Evolutionary conservation across 2,113 vertebrate genomes (phyloP), one percentile per base, ranked within the genome.

Genomic region (Petrocephalus zakoni): DNA sequence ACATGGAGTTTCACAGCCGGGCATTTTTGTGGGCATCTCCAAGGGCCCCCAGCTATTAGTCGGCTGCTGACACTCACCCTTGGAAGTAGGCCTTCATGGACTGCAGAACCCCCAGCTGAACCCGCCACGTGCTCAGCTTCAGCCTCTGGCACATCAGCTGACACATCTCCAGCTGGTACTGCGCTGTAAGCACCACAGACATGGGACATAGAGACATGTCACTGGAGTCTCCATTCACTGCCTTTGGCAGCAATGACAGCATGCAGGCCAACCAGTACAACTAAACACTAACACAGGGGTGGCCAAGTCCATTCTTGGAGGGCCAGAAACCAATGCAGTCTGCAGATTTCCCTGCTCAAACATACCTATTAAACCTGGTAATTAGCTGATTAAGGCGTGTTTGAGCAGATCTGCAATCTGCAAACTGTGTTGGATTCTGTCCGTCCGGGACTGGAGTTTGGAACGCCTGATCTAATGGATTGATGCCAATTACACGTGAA

Each of bases 81-180:
- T 97, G 94, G 93, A 97, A 98, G 93, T 96, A 99, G 9, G 95
- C 94, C 90, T 97, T 99, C 98, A 99, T 98, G 75, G 96, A 95
- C 90, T 98, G 97, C 0, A 99, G 94, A 25, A 97, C 97, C 47
- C 93, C 96, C 0, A 99, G 94, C 93, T 99, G 98, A 13, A 99
- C 97, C 85, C 97, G 98, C 98, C 98, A 99, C 0, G 97, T 99
- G 94, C 98, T 98, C 84, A 97, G 96, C 89, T 97, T 97, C 88
- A 99, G 94, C 82, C 95, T 95, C 13, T 97, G 96, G 90, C 97
- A 99, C 98, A 99, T 98, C 72, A 99, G 86, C 86, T 93, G 95
- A 92, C 98, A 99, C 29, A 99, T 92, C 64, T 99, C 98, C 82
- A 93, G 92, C 89, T 95, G 96, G 89, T 97, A 98, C 91, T 93